Base-by-base conservation (phyloP, 1,140 invertebrate genomes). In the Heliconius congener region DNA sequence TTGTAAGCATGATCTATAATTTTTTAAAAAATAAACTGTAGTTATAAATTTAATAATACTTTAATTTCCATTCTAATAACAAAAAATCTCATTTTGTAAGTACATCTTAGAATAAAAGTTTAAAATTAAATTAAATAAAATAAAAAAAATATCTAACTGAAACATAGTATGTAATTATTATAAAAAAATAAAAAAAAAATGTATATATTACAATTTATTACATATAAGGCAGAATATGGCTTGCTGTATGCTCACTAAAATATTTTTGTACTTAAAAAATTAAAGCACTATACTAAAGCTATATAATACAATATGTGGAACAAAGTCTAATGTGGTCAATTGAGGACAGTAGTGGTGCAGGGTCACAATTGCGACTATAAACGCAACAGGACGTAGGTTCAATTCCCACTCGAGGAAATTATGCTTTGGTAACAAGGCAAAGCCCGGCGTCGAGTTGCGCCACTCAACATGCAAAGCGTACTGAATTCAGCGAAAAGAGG, bases 171-270 rank as follows among this genome's bases (percentile, higher is more conserved):
- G 18, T 52, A 52, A 18, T 52, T 52, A 52, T 23, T 11, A 60
- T 23, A 9, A 9, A 55, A 55, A 27, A 16, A 19, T 71, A 0
- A 71, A 9, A 71, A 71, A 19, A 11, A 37, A 37, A 37, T 52
- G 18, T 52, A 52, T 52, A 19, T 52, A 52, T 19, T 57, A 57
- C n/a, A 71, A 39, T 71, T 71, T 30, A 71, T 71, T 71, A 39
- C 11, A 72, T 8, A 39, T 72, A 72, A 66, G 60, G 60, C 60
- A 66, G 60, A 66, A 66, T 66, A 66, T 66, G 60, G 60, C 60
- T n/a, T 30, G 60, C 23, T 30, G 23, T 66, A 27, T 30, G 60
- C 60, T 66, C 27, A 66, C 60, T 66, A 66, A 66, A 66, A 66
- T 66, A 66, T 19, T 66, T 66, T 66, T 66, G 60, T 66, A 66